Base-by-base conservation (phyloP, 2,888 invertebrate species). In the Chironomus riparius region DNA sequence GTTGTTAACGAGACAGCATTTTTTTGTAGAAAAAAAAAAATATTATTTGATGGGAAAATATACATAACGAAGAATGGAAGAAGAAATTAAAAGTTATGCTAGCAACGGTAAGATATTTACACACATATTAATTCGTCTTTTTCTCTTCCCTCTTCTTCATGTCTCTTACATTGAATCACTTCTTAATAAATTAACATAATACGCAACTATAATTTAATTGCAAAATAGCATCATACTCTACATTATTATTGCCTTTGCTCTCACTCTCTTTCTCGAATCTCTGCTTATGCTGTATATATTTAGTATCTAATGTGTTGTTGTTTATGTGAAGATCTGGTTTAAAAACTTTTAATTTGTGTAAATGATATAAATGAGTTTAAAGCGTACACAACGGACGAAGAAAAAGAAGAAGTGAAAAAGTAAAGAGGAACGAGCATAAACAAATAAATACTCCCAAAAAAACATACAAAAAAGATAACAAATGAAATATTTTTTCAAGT, bases 31-130 rank as follows among this genome's bases (percentile, higher is more conserved):
- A 12, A 10, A 15, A 6, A n/a, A n/a, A 62, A 24, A 15, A 47
- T 71, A 61, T 74, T 28, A 47, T 68, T 74, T 74, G 74, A 74
- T 74, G 74, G 74, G 74, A 74, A 74, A 74, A 74, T 65, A 74
- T 56, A 22, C 68, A 74, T 48, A 10, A 47, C 74, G 50, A 48
- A 74, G 74, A 74, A 74, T 74, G 74, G 74, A 68, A 68, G 65
- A 62, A 68, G 74, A 74, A 74, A 74, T 74, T 68, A 74, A 74
- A 22, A 74, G 61, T 74, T 74, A 74, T 68, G 68, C 68, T 68
- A 38, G 38, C 68, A 68, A 68, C 74, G 74, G 74, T 74, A 74
- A 74, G 74, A 65, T 38, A 47, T 68, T 68, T 68, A 68, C 68
- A 47, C 74, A 74, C 65, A 65, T 65, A 65, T 50, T 50, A 48